Evolutionary conservation across 2,113 vertebrate species (phyloP), one percentile per base, ranked within the genome.

Genomic region (Cyphomyrus discorhynchus): DNA sequence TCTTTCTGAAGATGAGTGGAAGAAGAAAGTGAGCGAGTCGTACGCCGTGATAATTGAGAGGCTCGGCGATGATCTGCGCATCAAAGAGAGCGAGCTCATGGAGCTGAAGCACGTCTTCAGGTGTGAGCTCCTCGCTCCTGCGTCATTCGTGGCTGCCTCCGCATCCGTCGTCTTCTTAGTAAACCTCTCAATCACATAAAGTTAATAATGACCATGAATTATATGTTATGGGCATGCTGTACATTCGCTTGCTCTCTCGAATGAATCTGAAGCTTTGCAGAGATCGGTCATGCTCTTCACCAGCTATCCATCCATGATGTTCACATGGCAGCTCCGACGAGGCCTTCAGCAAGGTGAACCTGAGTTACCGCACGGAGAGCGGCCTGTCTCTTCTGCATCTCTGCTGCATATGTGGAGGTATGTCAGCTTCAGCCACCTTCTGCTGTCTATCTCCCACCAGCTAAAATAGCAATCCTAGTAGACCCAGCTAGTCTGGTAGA

Each of bases 11-110:
- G 98, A 99, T 93, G 98, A 99, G 90, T 99, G 98, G 98, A 99
- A 99, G 96, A 99, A 99, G 95, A 99, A 99, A 91, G 97, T 99
- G 85, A 96, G 96, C 13, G 98, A 99, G 94, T 98, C 98, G 0
- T 99, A 99, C 27, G 91, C 96, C 66, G 94, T 97, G 31, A 97
- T 97, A 91, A 92, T 95, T 0, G 97, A 98, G 90, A 95, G 95
- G 86, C 49, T 99, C 92, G 96, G 98, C 89, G 97, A 98, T n/a
- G 97, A 99, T 91, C 94, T 98, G 88, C 96, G 93, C 47, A 94
- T 99, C 87, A 97, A 97, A 94, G 98, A 98, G 19, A 96, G 95
- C 9, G 97, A 98, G 92, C 91, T 97, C 27, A 88, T 70, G 3
- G 97, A 99, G 49, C 93, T 99, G 88, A 95, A 95, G 66, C 96